Base-by-base conservation (phyloP, 2,113 vertebrate genomes). In the Phyllostomus hastatus region DNA sequence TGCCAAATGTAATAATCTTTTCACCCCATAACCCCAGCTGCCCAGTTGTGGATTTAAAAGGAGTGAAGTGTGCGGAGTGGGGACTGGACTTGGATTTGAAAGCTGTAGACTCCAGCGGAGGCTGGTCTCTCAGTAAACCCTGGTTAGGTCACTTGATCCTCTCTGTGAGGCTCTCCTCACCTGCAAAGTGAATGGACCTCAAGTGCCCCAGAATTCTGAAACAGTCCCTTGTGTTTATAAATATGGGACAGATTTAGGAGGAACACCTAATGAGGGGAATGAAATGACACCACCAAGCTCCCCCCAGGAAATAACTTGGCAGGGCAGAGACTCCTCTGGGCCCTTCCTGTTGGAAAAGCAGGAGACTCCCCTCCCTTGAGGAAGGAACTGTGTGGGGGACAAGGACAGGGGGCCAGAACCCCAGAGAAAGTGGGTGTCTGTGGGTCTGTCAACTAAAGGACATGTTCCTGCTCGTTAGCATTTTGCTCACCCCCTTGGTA, bases 381-480 rank as follows among this genome's bases (percentile, higher is more conserved):
- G 35, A 79, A 20, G 4, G 38, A 6, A 33, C 28, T 14, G 22
- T 0, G 10, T 26, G 19, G 66, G n/a, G 50, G 24, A 43, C 31
- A 66, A 24, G 0, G 0, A 50, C 35, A 15, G 8, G 26, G 17
- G 19, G 8, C 8, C 17, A 35, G 26, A 33, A 48, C 16, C 15
- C 24, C 8, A 28, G 4, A 38, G 59, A 79, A 76, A 24, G 46
- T 4, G 7, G 9, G n/a, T 1, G 4, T 57, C 70, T 54, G 79
- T 5, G 7, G 7, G 7, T 2, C 31, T n/a, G 7, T 26, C 48
- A 20, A 7, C 1, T 6, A 41, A 50, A 64, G 19, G 48, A 43
- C 8, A 16, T 1, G 7, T 28, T 19, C 17, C 50, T 2, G 1
- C 50, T 46, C 28, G 1, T 0, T 2, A 19, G 61, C 28, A 14